Evolutionary conservation across 2,797 vertebrate genomes (phyloP), one percentile per base, ranked within the genome.

Genomic region (Sebastes alutus): DNA sequence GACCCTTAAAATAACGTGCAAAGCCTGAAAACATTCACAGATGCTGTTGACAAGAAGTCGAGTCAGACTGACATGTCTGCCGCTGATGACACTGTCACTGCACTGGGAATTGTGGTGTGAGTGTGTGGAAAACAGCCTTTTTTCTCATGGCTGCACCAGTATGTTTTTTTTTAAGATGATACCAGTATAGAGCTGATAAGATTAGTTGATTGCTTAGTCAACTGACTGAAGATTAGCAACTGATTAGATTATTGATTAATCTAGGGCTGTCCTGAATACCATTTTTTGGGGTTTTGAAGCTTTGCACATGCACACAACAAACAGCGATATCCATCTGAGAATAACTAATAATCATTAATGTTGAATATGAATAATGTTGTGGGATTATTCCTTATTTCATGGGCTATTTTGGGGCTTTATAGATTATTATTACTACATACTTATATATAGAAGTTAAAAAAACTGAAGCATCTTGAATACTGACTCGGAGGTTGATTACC

Each of bases 1-100:
- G 75, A 20, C 72, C 88, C 82, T 85, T 76, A 92, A 92, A 94
- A 93, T 92, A 93, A 91, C 76, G 76, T 88, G 89, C 76, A 92
- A 93, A 91, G 83, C 89, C 91, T 81, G 65, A 75, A 90, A 79
- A 92, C 87, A 87, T 88, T 83, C 84, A 86, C 82, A 80, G 78
- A 83, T 85, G 68, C 66, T 75, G 79, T 33, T 86, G 83, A 87
- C 84, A 75, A 81, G 67, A 54, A 64, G 78, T 49, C 27, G 25
- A 85, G 76, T 87, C 81, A 75, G 68, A 64, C 52, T 52, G 54
- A 83, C 78, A 72, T 18, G 63, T 22, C 80, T 67, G 55, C 54
- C 52, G 54, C 25, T 3, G 7, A 69, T 75, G 75, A 88, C 77
- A 66, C 65, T 54, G 71, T 71, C 27, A 16, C n/a, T 63, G 75